Evolutionary conservation across 1,140 invertebrate species (phyloP).

Genomic region (Homalodisca vitripennis): DNA sequence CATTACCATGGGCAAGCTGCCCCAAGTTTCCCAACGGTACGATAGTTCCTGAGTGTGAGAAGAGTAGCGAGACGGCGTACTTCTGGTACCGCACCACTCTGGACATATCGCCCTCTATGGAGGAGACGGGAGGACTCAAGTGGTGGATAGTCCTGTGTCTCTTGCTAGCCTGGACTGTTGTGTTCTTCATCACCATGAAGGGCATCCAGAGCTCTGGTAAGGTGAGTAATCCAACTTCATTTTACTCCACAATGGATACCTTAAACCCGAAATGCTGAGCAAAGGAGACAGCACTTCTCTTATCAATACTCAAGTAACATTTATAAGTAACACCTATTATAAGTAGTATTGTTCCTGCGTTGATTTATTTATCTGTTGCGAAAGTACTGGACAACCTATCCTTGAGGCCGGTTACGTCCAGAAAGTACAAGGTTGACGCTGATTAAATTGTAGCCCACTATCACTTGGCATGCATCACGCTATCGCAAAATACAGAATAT

Average conservation of each 20-base stretch:
- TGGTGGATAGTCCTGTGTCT: slow-evolving; percentile 96
- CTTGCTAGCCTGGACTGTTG: slow-evolving; percentile 88
- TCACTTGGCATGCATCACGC: no score
- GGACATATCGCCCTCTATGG: slow-evolving; percentile 79
- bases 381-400: no score
- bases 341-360: no score
- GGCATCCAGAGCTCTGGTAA: slow-evolving; percentile 98
- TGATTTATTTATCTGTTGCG: no score
- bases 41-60: slow-evolving; percentile 70
- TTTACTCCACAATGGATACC: background rate
- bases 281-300: background rate
- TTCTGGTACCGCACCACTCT: slow-evolving; percentile 88
- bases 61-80: slow-evolving; percentile 82
- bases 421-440: no score
- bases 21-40: slow-evolving; percentile 70
- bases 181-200: slow-evolving; percentile 97
- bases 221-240: slow-evolving; percentile 53
- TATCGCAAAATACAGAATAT: no score
- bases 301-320: no score
- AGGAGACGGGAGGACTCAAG: slow-evolving; percentile 77
- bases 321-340: no score
- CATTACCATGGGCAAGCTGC: slow-evolving; percentile 82
- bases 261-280: no score
- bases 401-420: no score
- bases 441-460: no score